Percentiles rank a stretch among this genome's conserved stretches.
These are phyloP conservation scores for Batillaria attramentaria DNA, from an alignment of 1,140 invertebrate species.

Conservation along the genomic window DNA sequence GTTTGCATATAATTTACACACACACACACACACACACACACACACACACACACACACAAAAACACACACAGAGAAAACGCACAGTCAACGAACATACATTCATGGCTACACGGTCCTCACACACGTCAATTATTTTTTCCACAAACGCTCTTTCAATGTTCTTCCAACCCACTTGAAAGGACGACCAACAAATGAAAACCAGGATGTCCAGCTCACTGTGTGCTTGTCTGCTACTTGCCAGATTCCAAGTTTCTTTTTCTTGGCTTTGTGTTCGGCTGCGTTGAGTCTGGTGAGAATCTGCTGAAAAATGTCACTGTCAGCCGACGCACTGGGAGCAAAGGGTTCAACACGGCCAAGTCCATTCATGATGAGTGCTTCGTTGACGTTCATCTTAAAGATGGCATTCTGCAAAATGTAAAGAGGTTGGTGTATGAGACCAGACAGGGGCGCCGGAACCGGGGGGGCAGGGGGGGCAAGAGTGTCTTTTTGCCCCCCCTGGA, in stretches of 20 bases:
- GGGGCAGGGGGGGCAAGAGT: too few species aligned
- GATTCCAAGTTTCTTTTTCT: neutral
- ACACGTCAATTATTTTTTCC: neutral
- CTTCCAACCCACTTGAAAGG: neutral
- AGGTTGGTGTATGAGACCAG: too few species aligned
- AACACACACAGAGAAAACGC: too few species aligned
- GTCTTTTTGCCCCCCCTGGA: too few species aligned
- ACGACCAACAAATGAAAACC: neutral
- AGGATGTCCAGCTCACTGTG: neutral
- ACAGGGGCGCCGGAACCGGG: too few species aligned
- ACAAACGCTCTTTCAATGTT: neutral
- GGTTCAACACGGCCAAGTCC: neutral
- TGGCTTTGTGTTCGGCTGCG: neutral
- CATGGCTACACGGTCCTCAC: too few species aligned
- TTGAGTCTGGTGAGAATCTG: neutral
- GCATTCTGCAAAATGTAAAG: neutral
- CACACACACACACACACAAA: too few species aligned
- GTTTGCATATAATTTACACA: too few species aligned
- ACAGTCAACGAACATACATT: too few species aligned
- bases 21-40: too few species aligned
- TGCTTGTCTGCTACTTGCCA: neutral
- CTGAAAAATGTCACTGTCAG: neutral
- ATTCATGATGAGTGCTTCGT: neutral
- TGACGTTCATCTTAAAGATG: slow-evolving; percentile 2
- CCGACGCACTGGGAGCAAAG: neutral